Percentiles rank a stretch among this genome's conserved stretches.
These are phyloP conservation scores for Hedya salicella DNA, from an alignment of 2,888 invertebrate genomes.

Conservation along the genomic window DNA sequence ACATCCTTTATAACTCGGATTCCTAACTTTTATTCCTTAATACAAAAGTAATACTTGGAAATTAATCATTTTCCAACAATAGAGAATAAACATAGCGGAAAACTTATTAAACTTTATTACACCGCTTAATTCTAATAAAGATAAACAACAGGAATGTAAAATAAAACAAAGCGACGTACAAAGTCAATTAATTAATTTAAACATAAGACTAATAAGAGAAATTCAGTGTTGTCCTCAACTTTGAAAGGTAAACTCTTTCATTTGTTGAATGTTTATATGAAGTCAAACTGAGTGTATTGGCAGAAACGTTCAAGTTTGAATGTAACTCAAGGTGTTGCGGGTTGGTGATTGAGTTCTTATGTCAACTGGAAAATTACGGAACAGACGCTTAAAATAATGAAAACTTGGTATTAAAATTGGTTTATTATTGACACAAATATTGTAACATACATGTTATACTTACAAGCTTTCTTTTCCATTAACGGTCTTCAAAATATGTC, in stretches of 20 bases:
- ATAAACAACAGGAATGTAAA: constrained; percentile 5
- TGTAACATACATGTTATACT: too few relatives aligned
- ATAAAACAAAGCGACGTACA: constrained; percentile 7
- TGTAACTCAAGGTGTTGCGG: constrained; percentile 45
- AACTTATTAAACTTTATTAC: background rate
- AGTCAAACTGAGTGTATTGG: constrained; percentile 27
- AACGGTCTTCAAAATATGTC: too few relatives aligned
- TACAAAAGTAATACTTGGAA: background rate
- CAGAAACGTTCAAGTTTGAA: constrained; percentile 41
- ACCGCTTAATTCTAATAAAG: constrained; percentile 12
- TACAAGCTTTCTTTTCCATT: too few relatives aligned
- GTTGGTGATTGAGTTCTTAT: constrained; percentile 46
- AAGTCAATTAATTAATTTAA: constrained; percentile 13
- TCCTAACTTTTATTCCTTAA: too few relatives aligned
- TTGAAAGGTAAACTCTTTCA: constrained; percentile 26
- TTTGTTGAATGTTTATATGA: constrained; percentile 28
- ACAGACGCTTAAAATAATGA: too few relatives aligned
- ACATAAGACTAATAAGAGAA: constrained; percentile 20
- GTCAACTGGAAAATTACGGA: too few relatives aligned
- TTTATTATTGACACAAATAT: too few relatives aligned
- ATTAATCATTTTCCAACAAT: constrained; percentile 1
- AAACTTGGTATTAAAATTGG: too few relatives aligned
- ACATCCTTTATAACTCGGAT: too few relatives aligned
- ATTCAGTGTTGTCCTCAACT: constrained; percentile 28
- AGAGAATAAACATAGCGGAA: background rate